Evolutionary conservation across 2,797 vertebrate genomes (phyloP), one percentile per base, ranked within the genome.

Genomic region (Epinephelus coioides): DNA sequence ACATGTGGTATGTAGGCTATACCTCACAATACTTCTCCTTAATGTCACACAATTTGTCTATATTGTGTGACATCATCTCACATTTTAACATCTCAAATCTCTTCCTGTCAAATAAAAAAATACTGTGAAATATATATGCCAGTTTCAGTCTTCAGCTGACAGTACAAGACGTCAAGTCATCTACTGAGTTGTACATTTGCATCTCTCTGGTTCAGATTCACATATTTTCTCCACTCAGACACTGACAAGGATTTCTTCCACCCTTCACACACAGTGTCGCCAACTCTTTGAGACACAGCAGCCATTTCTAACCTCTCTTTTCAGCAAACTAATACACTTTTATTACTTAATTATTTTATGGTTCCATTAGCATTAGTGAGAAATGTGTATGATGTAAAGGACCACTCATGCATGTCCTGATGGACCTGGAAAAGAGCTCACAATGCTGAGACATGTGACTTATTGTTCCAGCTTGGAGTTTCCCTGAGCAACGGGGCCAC

Each of bases 401-500:
- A 59, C 56, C 77, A 34, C 75, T 92, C 79, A 76, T 79, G 70
- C 63, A 19, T 78, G 79, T 49, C 40, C 46, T 56, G 51, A 69
- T 46, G 60, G 67, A 81, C 49, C 65, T 54, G 77, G 34, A 72
- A 69, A 79, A 51, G 34, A 61, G 59, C 67, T 51, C 60, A 84
- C 73, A 85, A 65, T 79, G 76, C 71, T n/a, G 50, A 59, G 69
- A 76, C 78, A 56, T 69, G 79, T 69, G 78, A 78, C 79, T 71
- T n/a, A 86, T 85, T 89, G 90, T 91, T 82, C n/a, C 25, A 38
- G 82, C 18, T 27, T 21, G 51, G 54, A 11, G 89, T 92, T 61
- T 82, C 86, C 88, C 76, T 4, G 76, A 83, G 91, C 88, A 88
- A 94, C 92, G 73, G 75, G 76, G 63, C 84, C 83, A 89, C 88